Evolutionary conservation across 2,888 invertebrate species (phyloP).

Genomic region (Odontocerum albicorne): DNA sequence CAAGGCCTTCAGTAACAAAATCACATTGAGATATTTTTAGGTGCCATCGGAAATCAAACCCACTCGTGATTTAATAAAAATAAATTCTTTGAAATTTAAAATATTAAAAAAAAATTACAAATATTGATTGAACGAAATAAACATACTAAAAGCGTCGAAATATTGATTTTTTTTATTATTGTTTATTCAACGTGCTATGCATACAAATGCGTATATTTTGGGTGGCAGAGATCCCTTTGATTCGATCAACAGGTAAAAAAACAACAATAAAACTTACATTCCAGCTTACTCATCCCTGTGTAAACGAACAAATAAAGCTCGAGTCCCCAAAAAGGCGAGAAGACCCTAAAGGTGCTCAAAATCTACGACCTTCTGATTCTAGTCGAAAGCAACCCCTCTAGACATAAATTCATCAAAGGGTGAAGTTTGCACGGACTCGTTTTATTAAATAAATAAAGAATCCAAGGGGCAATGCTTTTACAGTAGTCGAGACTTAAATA

Average conservation of each 20-base stretch:
- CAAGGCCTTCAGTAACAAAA: too few relatives aligned
- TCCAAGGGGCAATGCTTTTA: neutral
- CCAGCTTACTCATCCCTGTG: conserved; percentile 31
- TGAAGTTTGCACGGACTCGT: conserved; percentile 16
- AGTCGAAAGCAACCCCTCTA: conserved; percentile 2
- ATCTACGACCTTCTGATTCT: conserved; percentile 5
- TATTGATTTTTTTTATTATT: neutral
- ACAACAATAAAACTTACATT: conserved; percentile 29
- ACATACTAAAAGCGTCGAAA: too few relatives aligned
- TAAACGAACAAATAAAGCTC: conserved; percentile 21
- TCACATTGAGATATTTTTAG: too few relatives aligned
- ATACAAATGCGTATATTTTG: conserved; percentile 9
- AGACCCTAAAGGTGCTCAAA: conserved; percentile 1
- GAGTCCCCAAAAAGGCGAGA: conserved; percentile 13
- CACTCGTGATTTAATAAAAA: too few relatives aligned
- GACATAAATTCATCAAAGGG: conserved; percentile 24
- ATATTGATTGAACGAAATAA: too few relatives aligned
- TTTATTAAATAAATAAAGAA: conserved; percentile 21
- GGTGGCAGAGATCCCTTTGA: conserved; percentile 12
- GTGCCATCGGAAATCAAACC: too few relatives aligned
- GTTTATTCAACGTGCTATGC: conserved; percentile 1
- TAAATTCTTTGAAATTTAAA: too few relatives aligned
- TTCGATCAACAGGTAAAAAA: conserved; percentile 29
- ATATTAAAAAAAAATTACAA: too few relatives aligned
- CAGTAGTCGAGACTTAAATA: conserved; percentile 5